Conservation (phyloP, 2,797 vertebrate genomes). For the Mycteria americana region DNA sequence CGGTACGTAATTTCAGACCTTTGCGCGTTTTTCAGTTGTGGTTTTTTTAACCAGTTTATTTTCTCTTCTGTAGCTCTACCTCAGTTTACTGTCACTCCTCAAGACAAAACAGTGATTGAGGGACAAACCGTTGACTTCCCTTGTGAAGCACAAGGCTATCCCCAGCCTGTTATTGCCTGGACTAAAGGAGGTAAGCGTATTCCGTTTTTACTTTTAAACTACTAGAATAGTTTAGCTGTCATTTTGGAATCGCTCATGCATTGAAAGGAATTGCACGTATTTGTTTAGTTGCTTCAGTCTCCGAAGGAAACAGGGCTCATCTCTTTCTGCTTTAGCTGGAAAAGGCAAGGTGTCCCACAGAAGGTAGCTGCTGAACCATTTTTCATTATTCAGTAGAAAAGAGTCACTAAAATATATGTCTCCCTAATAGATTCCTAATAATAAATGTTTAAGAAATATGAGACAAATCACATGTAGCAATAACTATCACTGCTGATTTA, state of each 20-base stretch:
- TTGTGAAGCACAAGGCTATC: constrained; percentile 92
- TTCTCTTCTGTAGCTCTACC: constrained; percentile 81
- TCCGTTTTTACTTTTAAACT: neutral
- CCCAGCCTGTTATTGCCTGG: constrained; percentile 94
- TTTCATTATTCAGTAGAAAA: neutral
- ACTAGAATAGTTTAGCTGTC: neutral
- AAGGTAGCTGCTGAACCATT: neutral
- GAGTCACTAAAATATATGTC: neutral
- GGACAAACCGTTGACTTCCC: constrained; percentile 93
- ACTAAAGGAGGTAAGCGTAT: constrained; percentile 85
- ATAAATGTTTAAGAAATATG: neutral
- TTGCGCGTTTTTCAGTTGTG: neutral
- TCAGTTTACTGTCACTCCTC: constrained; percentile 89
- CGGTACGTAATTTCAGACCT: neutral
- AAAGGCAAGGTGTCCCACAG: neutral
- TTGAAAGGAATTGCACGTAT: neutral
- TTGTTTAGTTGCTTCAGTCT: neutral
- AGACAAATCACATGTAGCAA: neutral
- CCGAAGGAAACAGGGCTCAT: neutral
- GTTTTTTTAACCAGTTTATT: neutral
- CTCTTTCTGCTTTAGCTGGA: neutral
- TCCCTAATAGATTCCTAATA: neutral
- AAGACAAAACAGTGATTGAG: constrained; percentile 90
- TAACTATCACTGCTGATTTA: neutral
- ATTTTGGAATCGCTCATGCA: neutral